Evolutionary conservation across 2,113 vertebrate genomes (phyloP), one percentile per base, ranked within the genome.

Genomic region (Aegypius monachus): DNA sequence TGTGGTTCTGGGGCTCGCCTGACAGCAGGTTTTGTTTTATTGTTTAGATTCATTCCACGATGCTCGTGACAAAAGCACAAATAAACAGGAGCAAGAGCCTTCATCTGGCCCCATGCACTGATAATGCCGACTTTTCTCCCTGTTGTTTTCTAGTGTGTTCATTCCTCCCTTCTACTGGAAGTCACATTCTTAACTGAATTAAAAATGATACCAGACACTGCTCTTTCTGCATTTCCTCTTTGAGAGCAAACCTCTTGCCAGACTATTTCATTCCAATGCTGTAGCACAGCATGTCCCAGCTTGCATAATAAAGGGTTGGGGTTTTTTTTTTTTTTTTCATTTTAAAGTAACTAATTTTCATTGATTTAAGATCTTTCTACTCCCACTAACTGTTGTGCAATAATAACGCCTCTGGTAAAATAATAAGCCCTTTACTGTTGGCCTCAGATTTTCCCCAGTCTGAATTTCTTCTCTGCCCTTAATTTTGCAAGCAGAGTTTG

Each of bases 201-300:
- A 94, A 96, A 93, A 95, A 94, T 67, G 22, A 96, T 95, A 93
- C 86, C 91, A 96, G 93, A 96, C 84, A 93, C 74, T 47, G 50
- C 84, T 93, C 66, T 81, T 95, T 81, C 78, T 87, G 80, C 88
- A 77, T 95, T 97, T 97, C 93, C 78, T 91, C 86, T 94, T 42
- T 65, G 94, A 90, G 83, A 91, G 38, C 66, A 94, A 89, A 90
- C 45, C 31, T 85, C 91, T 95, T 5, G 22, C 89, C 86, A 95
- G 88, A 85, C 16, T 66, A 11, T 62, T 97, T 90, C 89, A 90
- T 94, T 96, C 94, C 95, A 73, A 7, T 1, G 7, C 53, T 80
- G 58, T 56, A 97, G 94, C 81, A 95, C 96, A 95, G 66, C 89
- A 4, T 93, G 96, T 95, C 90, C 96, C 74, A 88, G 40, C 95